Evolutionary conservation across 2,888 invertebrate genomes (phyloP), one percentile per base, ranked within the genome.

Genomic region (Pecten maximus): DNA sequence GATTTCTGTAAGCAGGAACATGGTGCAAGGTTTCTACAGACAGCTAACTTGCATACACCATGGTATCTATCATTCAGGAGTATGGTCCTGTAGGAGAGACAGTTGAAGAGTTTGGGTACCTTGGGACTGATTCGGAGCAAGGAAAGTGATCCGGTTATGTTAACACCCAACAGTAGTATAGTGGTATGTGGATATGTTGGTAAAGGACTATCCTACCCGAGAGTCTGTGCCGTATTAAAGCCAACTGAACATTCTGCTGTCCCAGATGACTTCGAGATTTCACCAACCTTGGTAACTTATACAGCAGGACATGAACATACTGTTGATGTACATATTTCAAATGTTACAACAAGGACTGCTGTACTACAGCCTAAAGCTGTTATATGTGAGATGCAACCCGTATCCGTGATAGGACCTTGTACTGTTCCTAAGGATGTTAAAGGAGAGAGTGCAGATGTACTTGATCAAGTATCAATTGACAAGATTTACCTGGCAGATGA

Each of bases 41-140:
- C n/a, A 44, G 88, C 88, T 0, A 86, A 88, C 12, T 60, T 89
- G 15, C 87, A 87, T 10, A 89, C 88, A 88, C 74, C 87, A 74
- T 91, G 91, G 89, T 91, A 86, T 50, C 15, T 50, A 54, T 44
- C 88, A 28, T 89, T 91, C 40, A 40, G 89, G 35, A 28, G 60
- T 15, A 60, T 87, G 1, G 40, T 35, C 3, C 88, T 90, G 16
- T 74, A 87, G 60, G 89, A 91, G 48, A 89, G n/a, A 10, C 87
- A 89, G 40, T 35, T 89, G 15, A n/a, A 88, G 19, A 87, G 28
- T 19, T 60, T 60, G 40, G 74, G 54, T 19, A 15, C 40, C 8
- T 50, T 87, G 54, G 23, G 87, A 40, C 35, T 40, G 19, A 16
- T 90, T 0, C 74, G 60, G 16, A 88, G 40, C 10, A 48, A 40